Evolutionary conservation across 2,797 vertebrate genomes (phyloP).

Genomic region (Hybognathus amarus): DNA sequence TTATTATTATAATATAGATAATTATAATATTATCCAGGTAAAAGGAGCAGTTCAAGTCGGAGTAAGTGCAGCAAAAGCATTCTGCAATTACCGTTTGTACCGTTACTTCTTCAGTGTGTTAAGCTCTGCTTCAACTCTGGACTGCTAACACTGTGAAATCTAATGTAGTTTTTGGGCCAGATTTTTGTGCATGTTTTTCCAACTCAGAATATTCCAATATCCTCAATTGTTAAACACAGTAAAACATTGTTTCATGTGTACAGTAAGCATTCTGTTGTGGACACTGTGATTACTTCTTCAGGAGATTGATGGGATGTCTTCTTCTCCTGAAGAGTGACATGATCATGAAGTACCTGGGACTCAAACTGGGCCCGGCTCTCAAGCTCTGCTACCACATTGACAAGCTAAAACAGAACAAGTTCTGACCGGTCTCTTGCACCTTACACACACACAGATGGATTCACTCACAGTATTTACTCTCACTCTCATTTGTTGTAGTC

Average conservation of each 20-base stretch:
- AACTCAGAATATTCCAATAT: not conserved
- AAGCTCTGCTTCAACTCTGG: not conserved
- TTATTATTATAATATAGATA: not conserved
- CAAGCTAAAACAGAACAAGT: constrained; percentile 91
- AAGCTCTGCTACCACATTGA: constrained; percentile 98
- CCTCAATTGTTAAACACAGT: not conserved
- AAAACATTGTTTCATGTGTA: not conserved
- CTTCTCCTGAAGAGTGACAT: constrained; percentile 94
- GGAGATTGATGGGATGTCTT: constrained; percentile 95
- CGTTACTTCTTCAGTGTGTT: not conserved
- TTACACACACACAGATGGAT: constrained; percentile 25
- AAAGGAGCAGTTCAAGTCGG: not conserved
- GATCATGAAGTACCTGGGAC: constrained; percentile 98
- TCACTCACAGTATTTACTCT: constrained; percentile 32
- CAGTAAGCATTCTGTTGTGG: constrained; percentile 8
- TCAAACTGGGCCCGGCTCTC: constrained; percentile 93
- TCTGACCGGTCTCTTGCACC: constrained; percentile 71
- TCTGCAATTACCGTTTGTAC: not conserved
- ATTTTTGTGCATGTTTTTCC: not conserved
- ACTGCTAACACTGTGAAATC: not conserved
- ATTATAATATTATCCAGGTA: no score
- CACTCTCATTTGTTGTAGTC: constrained; percentile 18
- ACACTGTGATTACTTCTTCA: constrained; percentile 65
- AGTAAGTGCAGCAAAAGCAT: not conserved
- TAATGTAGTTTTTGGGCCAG: not conserved